Conservation (phyloP, 2,797 vertebrate species). For the Potorous gilbertii region DNA sequence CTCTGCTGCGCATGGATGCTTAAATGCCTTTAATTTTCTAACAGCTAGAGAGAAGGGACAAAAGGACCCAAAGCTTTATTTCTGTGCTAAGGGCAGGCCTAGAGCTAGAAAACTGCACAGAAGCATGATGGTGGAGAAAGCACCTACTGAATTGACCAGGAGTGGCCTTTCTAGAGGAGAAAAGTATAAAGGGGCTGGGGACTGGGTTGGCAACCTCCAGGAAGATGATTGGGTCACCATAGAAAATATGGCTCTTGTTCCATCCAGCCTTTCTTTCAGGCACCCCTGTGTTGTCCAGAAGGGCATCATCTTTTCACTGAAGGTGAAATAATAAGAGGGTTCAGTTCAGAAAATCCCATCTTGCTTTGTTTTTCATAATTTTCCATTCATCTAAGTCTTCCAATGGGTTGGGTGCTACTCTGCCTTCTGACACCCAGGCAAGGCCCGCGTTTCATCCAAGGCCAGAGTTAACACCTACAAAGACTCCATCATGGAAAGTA, state of each 20-base stretch:
- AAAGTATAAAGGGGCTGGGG: not conserved
- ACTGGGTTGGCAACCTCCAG: not conserved
- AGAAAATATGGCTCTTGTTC: not conserved
- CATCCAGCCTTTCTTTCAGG: not conserved
- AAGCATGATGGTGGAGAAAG: not conserved
- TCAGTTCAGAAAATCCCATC: not conserved
- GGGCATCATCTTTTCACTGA: not conserved
- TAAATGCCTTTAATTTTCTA: not conserved
- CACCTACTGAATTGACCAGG: not conserved
- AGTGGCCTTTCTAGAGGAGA: not conserved
- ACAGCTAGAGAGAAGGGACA: not conserved
- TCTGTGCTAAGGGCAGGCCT: not conserved
- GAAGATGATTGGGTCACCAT: not conserved
- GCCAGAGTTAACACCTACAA: not conserved
- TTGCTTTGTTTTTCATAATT: not conserved
- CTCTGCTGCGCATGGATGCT: not conserved
- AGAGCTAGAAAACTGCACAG: rapidly evolving
- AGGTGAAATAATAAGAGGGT: not conserved
- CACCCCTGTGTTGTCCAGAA: not conserved
- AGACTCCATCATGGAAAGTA: not conserved
- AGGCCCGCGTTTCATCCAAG: not conserved
- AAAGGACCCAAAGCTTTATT: not conserved
- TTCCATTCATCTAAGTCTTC: not conserved
- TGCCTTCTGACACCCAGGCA: not conserved
- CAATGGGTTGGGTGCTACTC: not conserved